Conservation (phyloP, 2,888 invertebrate species). For the Marronus borbonicus region DNA sequence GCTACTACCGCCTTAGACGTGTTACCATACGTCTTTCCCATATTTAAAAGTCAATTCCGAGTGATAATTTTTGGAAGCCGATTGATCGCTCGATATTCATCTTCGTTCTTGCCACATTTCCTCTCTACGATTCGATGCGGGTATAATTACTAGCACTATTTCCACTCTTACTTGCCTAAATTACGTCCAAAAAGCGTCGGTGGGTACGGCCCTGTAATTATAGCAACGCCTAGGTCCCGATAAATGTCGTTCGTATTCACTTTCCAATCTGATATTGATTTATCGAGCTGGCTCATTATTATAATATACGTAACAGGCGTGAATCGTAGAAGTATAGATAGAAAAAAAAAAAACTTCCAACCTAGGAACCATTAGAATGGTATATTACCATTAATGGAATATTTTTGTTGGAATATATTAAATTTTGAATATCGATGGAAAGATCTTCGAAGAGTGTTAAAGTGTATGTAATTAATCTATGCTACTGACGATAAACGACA, state of each 20-base stretch:
- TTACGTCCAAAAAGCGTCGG: constrained; percentile 49
- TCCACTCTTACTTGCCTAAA: background rate
- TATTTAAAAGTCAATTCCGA: constrained; percentile 22
- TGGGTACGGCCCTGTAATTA: constrained; percentile 55
- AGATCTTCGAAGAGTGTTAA: too few species aligned
- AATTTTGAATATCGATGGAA: too few species aligned
- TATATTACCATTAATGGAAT: constrained; percentile 1
- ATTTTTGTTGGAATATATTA: background rate
- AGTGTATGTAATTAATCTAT: too few species aligned
- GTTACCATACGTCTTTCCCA: background rate
- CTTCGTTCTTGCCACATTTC: constrained; percentile 40
- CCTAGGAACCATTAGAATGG: background rate
- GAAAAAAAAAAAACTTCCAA: background rate
- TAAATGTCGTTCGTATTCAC: constrained; percentile 55
- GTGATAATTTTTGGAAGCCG: constrained; percentile 27
- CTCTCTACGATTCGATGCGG: constrained; percentile 39
- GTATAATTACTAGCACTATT: constrained; percentile 49
- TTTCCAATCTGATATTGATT: constrained; percentile 56
- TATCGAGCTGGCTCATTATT: constrained; percentile 43
- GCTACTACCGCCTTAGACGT: too few species aligned
- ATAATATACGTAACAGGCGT: constrained; percentile 4
- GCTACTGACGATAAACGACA: too few species aligned
- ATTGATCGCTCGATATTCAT: constrained; percentile 17
- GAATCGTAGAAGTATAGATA: background rate
- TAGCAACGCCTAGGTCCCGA: constrained; percentile 48